phyloP scores from a whole-genome alignment of 2,797 vertebrate species.

The Anas acuta region DNA sequence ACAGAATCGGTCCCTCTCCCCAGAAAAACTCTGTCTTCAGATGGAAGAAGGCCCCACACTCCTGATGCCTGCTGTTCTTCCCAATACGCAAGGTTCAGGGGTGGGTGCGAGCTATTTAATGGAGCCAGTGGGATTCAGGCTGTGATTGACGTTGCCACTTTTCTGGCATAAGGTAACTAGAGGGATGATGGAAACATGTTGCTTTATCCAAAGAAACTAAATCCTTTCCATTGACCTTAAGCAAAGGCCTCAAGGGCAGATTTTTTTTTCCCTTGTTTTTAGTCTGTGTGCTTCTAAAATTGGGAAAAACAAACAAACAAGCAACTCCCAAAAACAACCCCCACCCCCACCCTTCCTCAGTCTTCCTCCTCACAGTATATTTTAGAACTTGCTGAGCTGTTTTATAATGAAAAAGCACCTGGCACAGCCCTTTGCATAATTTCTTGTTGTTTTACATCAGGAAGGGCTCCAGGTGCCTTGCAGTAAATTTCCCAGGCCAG shows the following conservation, averaged over 20 bases:
- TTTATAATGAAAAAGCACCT: neutral
- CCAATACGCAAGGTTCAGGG: rapidly evolving
- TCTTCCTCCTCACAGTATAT: neutral
- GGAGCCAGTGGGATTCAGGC: neutral
- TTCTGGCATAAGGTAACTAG: neutral
- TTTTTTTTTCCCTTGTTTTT: neutral
- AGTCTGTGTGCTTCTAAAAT: neutral
- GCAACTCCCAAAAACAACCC: neutral
- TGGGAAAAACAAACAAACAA: neutral
- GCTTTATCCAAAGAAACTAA: neutral
- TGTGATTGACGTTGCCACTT: neutral
- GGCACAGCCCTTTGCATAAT: neutral
- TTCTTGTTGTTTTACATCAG: neutral
- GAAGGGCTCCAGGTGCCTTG: neutral
- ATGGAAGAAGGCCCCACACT: neutral
- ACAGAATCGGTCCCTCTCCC: neutral
- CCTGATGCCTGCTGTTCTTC: neutral
- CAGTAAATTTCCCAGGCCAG: neutral
- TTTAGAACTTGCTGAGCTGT: neutral
- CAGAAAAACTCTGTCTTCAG: neutral
- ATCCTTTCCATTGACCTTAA: conserved; percentile 22
- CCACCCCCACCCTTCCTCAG: neutral
- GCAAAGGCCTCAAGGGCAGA: neutral
- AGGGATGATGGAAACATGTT: conserved; percentile 5
- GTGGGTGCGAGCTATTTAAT: neutral